These are phyloP conservation scores for Macrosteles quadrilineatus DNA, from an alignment of 1,140 invertebrate species.

Conservation along the genomic window DNA sequence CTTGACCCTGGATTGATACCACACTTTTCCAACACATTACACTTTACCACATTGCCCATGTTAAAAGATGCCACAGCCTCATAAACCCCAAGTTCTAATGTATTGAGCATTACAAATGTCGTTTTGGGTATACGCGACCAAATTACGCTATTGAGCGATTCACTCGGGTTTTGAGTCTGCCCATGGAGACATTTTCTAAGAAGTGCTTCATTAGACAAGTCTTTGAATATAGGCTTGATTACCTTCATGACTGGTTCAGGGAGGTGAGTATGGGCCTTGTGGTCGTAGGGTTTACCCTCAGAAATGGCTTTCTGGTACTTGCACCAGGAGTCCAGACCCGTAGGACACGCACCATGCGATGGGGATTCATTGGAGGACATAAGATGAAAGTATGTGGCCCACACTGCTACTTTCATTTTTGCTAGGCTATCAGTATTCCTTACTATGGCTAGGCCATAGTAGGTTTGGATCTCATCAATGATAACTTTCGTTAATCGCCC, in stretches of 20 bases:
- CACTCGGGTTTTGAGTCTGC: constrained; percentile 37
- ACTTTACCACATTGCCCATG: constrained; percentile 12
- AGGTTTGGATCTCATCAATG: no score
- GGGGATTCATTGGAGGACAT: constrained; percentile 1
- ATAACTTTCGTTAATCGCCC: no score
- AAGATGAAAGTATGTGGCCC: constrained; percentile 22
- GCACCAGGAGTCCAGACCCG: neutral
- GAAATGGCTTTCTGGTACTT: constrained; percentile 17
- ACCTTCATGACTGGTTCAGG: neutral
- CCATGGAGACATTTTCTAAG: constrained; percentile 34
- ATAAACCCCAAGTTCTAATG: constrained; percentile 38
- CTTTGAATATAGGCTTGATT: constrained; percentile 24
- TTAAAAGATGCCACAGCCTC: constrained; percentile 10
- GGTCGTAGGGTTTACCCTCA: neutral
- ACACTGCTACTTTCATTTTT: constrained; percentile 22
- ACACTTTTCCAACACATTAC: neutral
- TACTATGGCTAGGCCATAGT: no score
- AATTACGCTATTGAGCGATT: no score
- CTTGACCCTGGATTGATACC: neutral
- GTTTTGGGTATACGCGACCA: constrained; percentile 40
- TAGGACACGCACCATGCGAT: neutral
- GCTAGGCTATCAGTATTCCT: no score
- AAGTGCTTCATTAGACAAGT: constrained; percentile 10
- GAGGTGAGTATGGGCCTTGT: neutral
- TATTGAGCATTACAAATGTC: constrained; percentile 35